A percentile compares a stretch with the other conserved stretches of the same genome.
These are phyloP conservation scores for Temnothorax unifasciatus DNA, from an alignment of 2,888 invertebrate genomes.

Conservation along the genomic window DNA sequence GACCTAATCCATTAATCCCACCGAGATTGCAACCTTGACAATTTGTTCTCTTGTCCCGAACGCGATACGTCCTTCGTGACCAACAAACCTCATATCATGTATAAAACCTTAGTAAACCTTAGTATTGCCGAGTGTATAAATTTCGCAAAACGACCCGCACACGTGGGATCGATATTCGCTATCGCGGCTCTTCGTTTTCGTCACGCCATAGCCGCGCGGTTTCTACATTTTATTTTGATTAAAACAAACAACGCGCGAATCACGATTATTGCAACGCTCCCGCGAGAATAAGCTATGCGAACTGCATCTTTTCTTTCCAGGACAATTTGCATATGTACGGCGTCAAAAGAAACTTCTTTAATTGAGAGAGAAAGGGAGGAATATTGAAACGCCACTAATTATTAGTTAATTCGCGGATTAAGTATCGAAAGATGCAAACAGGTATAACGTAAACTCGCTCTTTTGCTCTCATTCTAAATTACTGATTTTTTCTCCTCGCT, in stretches of 20 bases:
- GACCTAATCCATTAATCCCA: constrained; percentile 42
- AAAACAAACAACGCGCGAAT: constrained; percentile 18
- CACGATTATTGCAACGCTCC: constrained; percentile 1
- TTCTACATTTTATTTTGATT: constrained; percentile 32
- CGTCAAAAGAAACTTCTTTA: neutral
- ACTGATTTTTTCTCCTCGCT: neutral
- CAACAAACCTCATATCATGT: constrained; percentile 8
- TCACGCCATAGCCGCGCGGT: constrained; percentile 1
- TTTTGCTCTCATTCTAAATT: neutral
- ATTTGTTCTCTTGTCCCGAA: constrained; percentile 16
- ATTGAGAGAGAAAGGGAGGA: neutral
- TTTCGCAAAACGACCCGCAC: constrained; percentile 27
- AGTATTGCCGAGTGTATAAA: constrained; percentile 30
- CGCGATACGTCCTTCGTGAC: constrained; percentile 4
- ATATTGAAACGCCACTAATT: neutral
- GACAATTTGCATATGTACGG: neutral
- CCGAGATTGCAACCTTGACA: constrained; percentile 37
- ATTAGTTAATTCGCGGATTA: neutral
- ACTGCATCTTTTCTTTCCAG: neutral
- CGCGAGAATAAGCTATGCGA: neutral
- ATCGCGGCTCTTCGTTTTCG: constrained; percentile 21
- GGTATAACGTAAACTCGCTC: neutral
- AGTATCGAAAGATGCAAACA: neutral
- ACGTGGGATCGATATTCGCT: constrained; percentile 43
- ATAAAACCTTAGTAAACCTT: constrained; percentile 5